Base-by-base conservation (phyloP, 2,113 vertebrate genomes). In the Ailuropoda melanoleuca region DNA sequence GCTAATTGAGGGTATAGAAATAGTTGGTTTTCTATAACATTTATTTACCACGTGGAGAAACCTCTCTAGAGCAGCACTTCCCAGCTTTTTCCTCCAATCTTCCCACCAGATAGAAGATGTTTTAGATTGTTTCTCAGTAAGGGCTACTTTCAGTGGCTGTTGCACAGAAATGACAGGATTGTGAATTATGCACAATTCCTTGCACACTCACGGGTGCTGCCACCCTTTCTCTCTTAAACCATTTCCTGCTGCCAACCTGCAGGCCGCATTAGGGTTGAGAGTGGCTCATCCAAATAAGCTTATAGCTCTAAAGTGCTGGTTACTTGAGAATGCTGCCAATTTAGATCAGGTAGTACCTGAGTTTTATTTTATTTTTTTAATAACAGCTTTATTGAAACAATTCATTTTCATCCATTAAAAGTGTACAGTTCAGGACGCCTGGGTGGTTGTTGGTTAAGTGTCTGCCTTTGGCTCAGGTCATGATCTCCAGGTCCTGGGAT, bases 1-100 rank as follows among this genome's bases (percentile, higher is more conserved):
- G 50, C 78, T 95, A 89, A 14, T 37, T 74, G 48, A 90, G 26
- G 26, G 19, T 90, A 34, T 83, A 84, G n/a, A 96, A 88, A 77
- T 83, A 46, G 56, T 70, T 93, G 43, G 84, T 97, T 97, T 98
- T 93, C 62, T 86, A 3, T 68, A 72, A 56, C 29, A 50, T 83
- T 72, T 93, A n/a, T 93, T 96, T 77, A 56, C 23, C 23, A 64
- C 17, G 11, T 74, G 31, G 19, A 34, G 17, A 96, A 95, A 94
- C 18, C 19, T 96, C n/a, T 74, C 4, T 43, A 43, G 46, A 84
- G 68, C 23, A 95, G 43, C 83, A 90, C 5, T 88, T 72, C 34
- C 21, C 18, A 81, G n/a, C 34, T 93, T 88, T 93, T 78, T 46
- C 77, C 23, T 88, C 15, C 1, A 84, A 81, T 17, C 18, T 56